Base-by-base conservation (phyloP, 2,797 vertebrate genomes). In the Clarias laeviceps region DNA sequence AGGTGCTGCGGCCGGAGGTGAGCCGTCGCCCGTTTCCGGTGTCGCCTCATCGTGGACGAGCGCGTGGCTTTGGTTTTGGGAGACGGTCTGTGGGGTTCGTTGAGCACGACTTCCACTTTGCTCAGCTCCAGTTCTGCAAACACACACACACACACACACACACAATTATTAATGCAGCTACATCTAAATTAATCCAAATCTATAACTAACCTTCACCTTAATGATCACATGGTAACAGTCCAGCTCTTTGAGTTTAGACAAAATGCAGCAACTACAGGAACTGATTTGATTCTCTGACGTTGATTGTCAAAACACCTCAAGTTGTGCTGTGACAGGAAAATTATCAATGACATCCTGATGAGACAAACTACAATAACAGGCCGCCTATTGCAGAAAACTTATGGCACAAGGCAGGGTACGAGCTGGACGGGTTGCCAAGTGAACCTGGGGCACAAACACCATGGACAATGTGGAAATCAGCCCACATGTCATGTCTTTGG, bases 31-130 rank as follows among this genome's bases (percentile, higher is more conserved):
- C 97, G 95, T 87, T 98, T 99, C 92, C 98, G 95, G 82, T 84
- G 82, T 73, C 98, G 94, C 72, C 98, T 95, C 84, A 96, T 93
- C 0, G 96, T 91, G 0, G 97, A 90, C 24, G 96, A 94, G 89
- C 98, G 98, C 88, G 92, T 91, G 82, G 89, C 93, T 91, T 98
- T 99, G 90, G 96, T 94, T 89, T 99, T 98, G 32, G 98, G 98
- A 73, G 98, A 98, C 89, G 97, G 95, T 90, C 96, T 94, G 90
- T 96, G 97, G 82, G 96, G 92, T 91, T 99, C 97, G 0, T 93
- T 95, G 83, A 97, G 94, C 0, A 94, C 88, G 85, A 96, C 97
- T 91, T 99, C 97, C 0, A 96, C 94, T 90, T 99, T 99, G 89
- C 96, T 94, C 89, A 99, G 91, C 90, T 98, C 97, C 89, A 95